Evolutionary conservation across 2,888 invertebrate genomes (phyloP), one percentile per base, ranked within the genome.

Genomic region (Frankliniella fusca): DNA sequence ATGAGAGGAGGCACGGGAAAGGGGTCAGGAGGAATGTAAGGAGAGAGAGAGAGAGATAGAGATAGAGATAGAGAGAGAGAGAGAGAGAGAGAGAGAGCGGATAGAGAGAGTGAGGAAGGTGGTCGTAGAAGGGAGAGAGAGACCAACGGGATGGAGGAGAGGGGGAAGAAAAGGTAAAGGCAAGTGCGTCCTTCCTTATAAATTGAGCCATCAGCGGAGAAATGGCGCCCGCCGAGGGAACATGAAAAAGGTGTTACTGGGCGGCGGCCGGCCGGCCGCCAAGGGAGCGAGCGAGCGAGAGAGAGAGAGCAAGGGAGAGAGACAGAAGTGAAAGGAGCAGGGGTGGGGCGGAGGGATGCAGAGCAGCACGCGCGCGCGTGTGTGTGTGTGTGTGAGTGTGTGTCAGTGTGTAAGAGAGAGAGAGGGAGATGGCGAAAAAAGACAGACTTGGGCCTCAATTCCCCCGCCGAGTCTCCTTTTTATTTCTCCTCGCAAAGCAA

Each of bases 121-220:
- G n/a, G n/a, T n/a, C 1, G 54, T 2, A 38, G 38, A 38, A 5
- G 38, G 18, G 61, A 15, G 61, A 15, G 61, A 61, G 15, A n/a
- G 15, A 15, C 20, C 20, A 61, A 12, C 18, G 61, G 61, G 61
- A 20, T 15, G 18, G 61, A 54, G 54, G 15, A 18, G 2, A 12
- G 54, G 54, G 61, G 61, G 18, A 61, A 23, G 70, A 8, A 23
- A 27, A 23, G 70, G 70, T 27, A 12, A 76, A 12, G 70, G 11
- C 70, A 27, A 76, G 70, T 23, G 70, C 23, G 70, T 23, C 70
- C 70, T 76, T 76, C 70, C 70, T 76, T 76, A 76, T 76, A 76
- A 76, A 76, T 76, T 76, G 70, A 76, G 70, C 70, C 70, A 76
- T 76, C 70, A 76, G 70, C 70, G 70, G 70, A 76, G 70, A 76